Conservation (phyloP, 2,888 invertebrate genomes). For the Leptogaster cylindrica region DNA sequence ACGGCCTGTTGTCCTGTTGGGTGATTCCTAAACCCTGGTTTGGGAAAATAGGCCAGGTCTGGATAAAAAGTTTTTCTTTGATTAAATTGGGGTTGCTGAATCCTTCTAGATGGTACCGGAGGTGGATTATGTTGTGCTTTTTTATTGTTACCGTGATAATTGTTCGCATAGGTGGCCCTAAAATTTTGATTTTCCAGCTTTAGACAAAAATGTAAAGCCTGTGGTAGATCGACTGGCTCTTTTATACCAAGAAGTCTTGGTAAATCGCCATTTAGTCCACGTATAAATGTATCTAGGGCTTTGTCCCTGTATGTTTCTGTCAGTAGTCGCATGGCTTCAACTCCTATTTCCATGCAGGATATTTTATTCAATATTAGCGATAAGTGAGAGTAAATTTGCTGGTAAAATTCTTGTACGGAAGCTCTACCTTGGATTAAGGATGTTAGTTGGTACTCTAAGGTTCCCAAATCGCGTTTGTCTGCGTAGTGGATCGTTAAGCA, state of each 20-base stretch:
- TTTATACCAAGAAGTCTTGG: constrained; percentile 31
- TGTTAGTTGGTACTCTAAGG: constrained; percentile 45
- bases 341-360: constrained; percentile 42
- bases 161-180: constrained; percentile 16
- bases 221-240: constrained; percentile 42
- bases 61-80: constrained; percentile 24
- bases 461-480: constrained; percentile 43
- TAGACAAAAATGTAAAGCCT: constrained; percentile 45
- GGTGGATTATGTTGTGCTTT: not conserved
- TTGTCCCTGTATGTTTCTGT: constrained; percentile 47
- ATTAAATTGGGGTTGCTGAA: not conserved
- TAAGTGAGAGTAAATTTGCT: constrained; percentile 43
- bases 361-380: constrained; percentile 47
- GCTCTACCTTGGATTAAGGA: constrained; percentile 37
- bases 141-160: not conserved
- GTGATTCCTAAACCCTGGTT: constrained; percentile 24
- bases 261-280: constrained; percentile 46
- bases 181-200: constrained; percentile 45
- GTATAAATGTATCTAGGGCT: constrained; percentile 49
- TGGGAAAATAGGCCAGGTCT: constrained; percentile 11
- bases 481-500: constrained; percentile 44
- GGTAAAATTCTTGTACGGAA: constrained; percentile 42
- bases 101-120: constrained; percentile 9
- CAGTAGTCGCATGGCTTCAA: constrained; percentile 43
- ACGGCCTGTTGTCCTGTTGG: constrained; percentile 1